Evolutionary conservation across 37 sponge, comb jelly and placozoan species (phyloP).

Genomic region (Mnemiopsis leidyi): DNA sequence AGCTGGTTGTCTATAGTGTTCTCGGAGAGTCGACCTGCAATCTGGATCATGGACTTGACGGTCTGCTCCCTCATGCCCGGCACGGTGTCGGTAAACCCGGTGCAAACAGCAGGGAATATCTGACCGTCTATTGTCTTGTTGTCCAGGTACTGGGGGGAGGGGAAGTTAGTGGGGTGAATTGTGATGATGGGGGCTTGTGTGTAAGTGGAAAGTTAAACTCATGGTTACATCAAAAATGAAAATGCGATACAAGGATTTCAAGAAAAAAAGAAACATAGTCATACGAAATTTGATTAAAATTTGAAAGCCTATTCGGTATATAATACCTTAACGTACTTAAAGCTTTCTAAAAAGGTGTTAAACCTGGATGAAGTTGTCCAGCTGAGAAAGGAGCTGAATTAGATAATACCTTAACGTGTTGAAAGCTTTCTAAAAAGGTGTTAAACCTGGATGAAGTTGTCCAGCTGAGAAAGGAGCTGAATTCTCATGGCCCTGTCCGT

Average conservation of each 20-base stretch:
- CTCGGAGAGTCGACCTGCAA: slow-evolving; percentile 81
- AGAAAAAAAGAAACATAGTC: too few species aligned
- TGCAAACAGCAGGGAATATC: slow-evolving; percentile 82
- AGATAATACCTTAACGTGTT: too few species aligned
- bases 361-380: slow-evolving; percentile 24
- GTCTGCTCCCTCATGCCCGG: slow-evolving; percentile 89
- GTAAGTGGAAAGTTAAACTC: too few species aligned
- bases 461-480: slow-evolving; percentile 79
- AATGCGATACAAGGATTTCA: too few species aligned
- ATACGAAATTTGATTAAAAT: too few species aligned
- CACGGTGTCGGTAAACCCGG: slow-evolving; percentile 90
- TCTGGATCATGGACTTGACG: slow-evolving; percentile 83
- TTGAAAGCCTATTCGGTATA: too few species aligned
- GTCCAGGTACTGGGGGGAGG: slow-evolving; percentile 75
- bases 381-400: slow-evolving; percentile 86
- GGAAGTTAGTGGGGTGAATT: too few species aligned
- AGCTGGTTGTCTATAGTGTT: slow-evolving; percentile 76
- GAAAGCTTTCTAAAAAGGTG: too few species aligned
- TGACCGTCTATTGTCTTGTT: slow-evolving; percentile 76
- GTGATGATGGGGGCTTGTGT: too few species aligned
- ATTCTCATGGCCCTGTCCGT: slow-evolving; percentile 91
- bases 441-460: slow-evolving; percentile 36
- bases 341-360: too few species aligned
- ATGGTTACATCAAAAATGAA: too few species aligned
- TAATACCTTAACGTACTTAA: too few species aligned